Conservation (phyloP, 1,140 invertebrate species). For the Caenorhabditis elegans region WBcel235 BX284605.5:3460501-3461000, state of each 20-base stretch:
- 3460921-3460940: background rate
- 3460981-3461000: background rate
- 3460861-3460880: slow-evolving; percentile 64
- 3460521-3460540: slow-evolving; percentile 72
- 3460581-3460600: slow-evolving; percentile 68
- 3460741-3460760: slow-evolving; percentile 52
- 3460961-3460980: too few relatives aligned
- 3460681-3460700: background rate
- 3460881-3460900: slow-evolving; percentile 45
- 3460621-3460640: background rate
- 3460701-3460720: background rate
- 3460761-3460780: slow-evolving; percentile 70
- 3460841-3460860: slow-evolving; percentile 62
- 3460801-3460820: slow-evolving; percentile 71
- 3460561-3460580: slow-evolving; percentile 72
- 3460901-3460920: background rate
- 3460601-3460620: background rate
- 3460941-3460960: background rate
- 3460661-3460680: background rate
- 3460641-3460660: slow-evolving; percentile 70
- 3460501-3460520: slow-evolving; percentile 56
- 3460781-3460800: slow-evolving; percentile 70
- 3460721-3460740: too few relatives aligned
- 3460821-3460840: slow-evolving; percentile 66
- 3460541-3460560: slow-evolving; percentile 75